Base-by-base conservation (phyloP, 2,797 vertebrate genomes). In the Sebastes wilsoni region DNA sequence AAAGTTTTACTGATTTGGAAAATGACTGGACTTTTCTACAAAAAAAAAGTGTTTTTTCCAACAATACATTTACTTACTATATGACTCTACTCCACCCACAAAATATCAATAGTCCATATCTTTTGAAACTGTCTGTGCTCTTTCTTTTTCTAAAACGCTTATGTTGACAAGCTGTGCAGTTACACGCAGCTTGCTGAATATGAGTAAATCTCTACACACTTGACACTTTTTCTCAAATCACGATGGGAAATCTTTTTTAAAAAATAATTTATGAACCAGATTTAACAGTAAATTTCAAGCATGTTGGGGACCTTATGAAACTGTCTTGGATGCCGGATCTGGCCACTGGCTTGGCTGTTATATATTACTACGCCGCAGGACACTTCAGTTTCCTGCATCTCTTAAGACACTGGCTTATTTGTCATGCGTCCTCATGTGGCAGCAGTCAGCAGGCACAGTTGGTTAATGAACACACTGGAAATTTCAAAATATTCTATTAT, bases 381-480 rank as follows among this genome's bases (percentile, higher is more conserved):
- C 2, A 2, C 32, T 32, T 62, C 3, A n/a, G 4, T 74, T 55
- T 75, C 67, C 42, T 18, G 32, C 28, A 27, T 69, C 23, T 71
- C 12, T 5, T 9, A 42, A 71, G 27, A 55, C n/a, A 9, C 14
- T 23, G 23, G 65, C 23, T 30, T 30, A 42, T 56, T 55, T 32
- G 28, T 80, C 49, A 75, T 66, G 61, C 67, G 84, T n/a, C 25
- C 32, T 76, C 86, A 68, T 62, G 66, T 81, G 78, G 72, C 58
- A 49, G 68, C 52, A 62, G 56, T 62, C 65, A 62, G 75, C 72
- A 68, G 77, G 11, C 52, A 72, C 11, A 46, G 14, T 32, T 20
- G 42, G 14, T 42, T 42, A 38, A 22, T 59, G 13, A 62, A 73
- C 23, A 42, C 14, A 42, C 38, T 42, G 38, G 38, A 42, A 42